Evolutionary conservation across 2,888 invertebrate species (phyloP).

Genomic region (Leptarthrus brevirostris): DNA sequence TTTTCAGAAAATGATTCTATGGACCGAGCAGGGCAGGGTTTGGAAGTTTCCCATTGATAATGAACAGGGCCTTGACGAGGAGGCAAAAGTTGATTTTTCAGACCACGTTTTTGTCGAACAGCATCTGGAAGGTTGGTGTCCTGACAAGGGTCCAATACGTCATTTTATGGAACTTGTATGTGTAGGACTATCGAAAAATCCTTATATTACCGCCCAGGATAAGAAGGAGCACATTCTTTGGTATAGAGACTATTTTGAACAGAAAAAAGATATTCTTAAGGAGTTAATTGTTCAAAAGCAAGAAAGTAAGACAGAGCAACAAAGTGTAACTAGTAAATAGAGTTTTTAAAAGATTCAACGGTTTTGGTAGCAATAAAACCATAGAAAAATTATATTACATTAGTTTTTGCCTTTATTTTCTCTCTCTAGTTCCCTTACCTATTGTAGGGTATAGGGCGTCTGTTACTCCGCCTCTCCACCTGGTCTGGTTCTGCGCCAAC

Average conservation of each 20-base stretch:
- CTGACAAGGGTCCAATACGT: slow-evolving; percentile 87
- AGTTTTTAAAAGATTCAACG: background rate
- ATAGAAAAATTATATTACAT: too few relatives aligned
- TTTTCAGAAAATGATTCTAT: slow-evolving; percentile 91
- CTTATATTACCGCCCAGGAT: slow-evolving; percentile 86
- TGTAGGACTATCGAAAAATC: slow-evolving; percentile 93
- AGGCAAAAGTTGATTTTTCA: slow-evolving; percentile 82
- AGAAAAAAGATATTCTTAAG: slow-evolving; percentile 78
- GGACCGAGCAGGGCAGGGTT: slow-evolving; percentile 94
- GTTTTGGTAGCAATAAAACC: too few relatives aligned
- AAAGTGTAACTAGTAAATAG: background rate
- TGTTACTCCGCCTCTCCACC: too few relatives aligned
- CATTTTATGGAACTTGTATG: slow-evolving; percentile 98
- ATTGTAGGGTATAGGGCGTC: too few relatives aligned
- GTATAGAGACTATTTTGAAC: slow-evolving; percentile 90
- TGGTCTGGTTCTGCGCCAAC: too few relatives aligned
- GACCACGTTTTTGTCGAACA: slow-evolving; percentile 95
- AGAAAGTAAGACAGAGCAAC: slow-evolving; percentile 25
- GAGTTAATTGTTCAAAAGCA: slow-evolving; percentile 60
- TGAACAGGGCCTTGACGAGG: slow-evolving; percentile 84
- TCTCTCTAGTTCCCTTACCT: too few relatives aligned
- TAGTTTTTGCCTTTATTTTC: too few relatives aligned
- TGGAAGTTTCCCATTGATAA: slow-evolving; percentile 99
- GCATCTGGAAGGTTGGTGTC: slow-evolving; percentile 90
- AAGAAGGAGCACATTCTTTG: slow-evolving; percentile 91